Evolutionary conservation across 2,113 vertebrate genomes (phyloP).

Genomic region (Pampusana beccarii): DNA sequence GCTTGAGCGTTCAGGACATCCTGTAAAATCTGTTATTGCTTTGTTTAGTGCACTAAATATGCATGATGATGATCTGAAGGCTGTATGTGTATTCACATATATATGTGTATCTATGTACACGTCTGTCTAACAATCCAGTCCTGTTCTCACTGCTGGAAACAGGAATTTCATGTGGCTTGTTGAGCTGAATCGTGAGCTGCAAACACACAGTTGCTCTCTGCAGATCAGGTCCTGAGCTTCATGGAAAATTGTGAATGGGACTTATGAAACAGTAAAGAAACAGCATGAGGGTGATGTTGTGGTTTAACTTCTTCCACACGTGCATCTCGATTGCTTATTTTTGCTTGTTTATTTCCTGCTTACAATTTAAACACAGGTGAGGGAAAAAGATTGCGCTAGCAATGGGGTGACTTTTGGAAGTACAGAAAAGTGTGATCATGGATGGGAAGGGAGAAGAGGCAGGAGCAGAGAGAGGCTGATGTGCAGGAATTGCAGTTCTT

Average conservation of each 20-base stretch:
- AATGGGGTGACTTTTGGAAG: background rate
- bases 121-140: background rate
- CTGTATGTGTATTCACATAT: background rate
- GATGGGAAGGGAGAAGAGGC: background rate
- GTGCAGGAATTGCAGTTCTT: background rate
- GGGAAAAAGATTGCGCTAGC: background rate
- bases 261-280: background rate
- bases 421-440: background rate
- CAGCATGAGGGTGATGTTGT: background rate
- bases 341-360: background rate
- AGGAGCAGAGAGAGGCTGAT: background rate
- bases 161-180: background rate
- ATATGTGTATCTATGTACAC: fast-evolving
- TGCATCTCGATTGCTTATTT: background rate
- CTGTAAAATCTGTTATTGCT: background rate
- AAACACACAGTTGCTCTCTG: background rate
- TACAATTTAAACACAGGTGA: background rate
- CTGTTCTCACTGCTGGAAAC: background rate
- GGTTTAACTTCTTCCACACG: background rate
- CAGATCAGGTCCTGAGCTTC: background rate
- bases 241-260: background rate
- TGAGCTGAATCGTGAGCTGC: background rate
- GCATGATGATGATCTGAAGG: background rate
- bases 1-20: background rate
- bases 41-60: background rate